Base-by-base conservation (phyloP, 53 echinoderm and acorn worm genomes). In the Stichopus horrens region DNA sequence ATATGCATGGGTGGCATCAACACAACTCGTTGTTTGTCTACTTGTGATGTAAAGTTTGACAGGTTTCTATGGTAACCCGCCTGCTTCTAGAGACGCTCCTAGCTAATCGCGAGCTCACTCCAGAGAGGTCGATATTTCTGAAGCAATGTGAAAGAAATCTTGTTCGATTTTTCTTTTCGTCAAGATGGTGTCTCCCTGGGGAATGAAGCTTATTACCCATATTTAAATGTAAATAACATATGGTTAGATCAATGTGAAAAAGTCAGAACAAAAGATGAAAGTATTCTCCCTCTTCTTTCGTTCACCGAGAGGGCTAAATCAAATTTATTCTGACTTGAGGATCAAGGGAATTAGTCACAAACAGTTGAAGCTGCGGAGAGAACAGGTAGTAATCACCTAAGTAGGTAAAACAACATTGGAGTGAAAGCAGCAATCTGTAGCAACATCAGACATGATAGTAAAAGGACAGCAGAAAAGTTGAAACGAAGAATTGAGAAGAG, bases 111-210 rank as follows among this genome's bases (percentile, higher is more conserved):
- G 9, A 18, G n/a, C 16, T 51, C 18, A 78, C 16, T 78, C 52
- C n/a, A 19, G 79, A 78, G 54, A 19, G 55, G 14, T 55, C 53
- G 79, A 54, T 55, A 55, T 52, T 78, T 54, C 16, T 19, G n/a
- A 53, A 53, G 53, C n/a, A 78, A 53, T 53, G 52, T 78, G 54
- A 55, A 52, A 78, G 79, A n/a, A 78, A 78, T 78, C 8, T 54
- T 10, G n/a, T 78, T 78, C 55, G 79, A 78, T 78, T 78, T 23
- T 23, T 75, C 53, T 76, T 78, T 78, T 51, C 52, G 55, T 78
- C 79, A 78, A 53, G 52, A 13, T 78, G 53, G 79, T 13, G 52
- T 16, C 9, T 78, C 79, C 79, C 79, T 19, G 53, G 79, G 54
- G 79, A 78, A 78, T n/a, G 55, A 55, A 54, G 55, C n/a, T 19